These are phyloP conservation scores for Andrena fulva DNA, from an alignment of 2,888 invertebrate genomes.

Conservation along the genomic window DNA sequence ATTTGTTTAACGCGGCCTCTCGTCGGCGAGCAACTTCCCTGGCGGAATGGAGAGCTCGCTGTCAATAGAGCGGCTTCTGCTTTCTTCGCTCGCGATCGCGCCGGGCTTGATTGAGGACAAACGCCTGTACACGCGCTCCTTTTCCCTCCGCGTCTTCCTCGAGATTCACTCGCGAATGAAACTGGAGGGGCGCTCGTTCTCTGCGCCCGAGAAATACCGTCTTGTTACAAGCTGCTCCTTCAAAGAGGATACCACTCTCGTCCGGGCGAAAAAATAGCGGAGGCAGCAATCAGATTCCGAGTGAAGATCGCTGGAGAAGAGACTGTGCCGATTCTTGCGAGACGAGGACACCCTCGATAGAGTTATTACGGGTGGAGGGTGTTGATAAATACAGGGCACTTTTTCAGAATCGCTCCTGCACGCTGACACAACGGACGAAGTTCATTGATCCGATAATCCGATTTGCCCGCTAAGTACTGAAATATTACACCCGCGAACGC, in stretches of 20 bases:
- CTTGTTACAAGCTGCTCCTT: constrained; percentile 30
- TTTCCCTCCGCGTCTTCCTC: background rate
- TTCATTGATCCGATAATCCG: constrained; percentile 44
- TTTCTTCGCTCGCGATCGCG: constrained; percentile 30
- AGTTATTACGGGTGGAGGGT: background rate
- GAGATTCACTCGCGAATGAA: constrained; percentile 28
- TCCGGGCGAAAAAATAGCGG: background rate
- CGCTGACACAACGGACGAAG: constrained; percentile 20
- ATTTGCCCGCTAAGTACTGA: constrained; percentile 44
- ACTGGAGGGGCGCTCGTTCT: background rate
- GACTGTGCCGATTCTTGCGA: background rate
- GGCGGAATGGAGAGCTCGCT: background rate
- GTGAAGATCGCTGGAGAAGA: background rate
- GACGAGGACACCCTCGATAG: background rate
- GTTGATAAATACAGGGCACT: constrained; percentile 41
- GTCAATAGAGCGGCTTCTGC: constrained; percentile 16
- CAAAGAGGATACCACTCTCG: constrained; percentile 11
- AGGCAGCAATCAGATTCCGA: constrained; percentile 8
- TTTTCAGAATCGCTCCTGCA: constrained; percentile 25
- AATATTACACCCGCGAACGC: constrained; percentile 39
- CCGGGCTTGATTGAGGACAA: constrained; percentile 22
- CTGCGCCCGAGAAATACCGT: constrained; percentile 12
- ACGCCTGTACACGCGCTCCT: background rate
- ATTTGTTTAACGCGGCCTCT: constrained; percentile 46
- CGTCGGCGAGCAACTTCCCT: constrained; percentile 22